Evolutionary conservation across 1,140 invertebrate species (phyloP).

Genomic region (Belonocnema kinseyi): DNA sequence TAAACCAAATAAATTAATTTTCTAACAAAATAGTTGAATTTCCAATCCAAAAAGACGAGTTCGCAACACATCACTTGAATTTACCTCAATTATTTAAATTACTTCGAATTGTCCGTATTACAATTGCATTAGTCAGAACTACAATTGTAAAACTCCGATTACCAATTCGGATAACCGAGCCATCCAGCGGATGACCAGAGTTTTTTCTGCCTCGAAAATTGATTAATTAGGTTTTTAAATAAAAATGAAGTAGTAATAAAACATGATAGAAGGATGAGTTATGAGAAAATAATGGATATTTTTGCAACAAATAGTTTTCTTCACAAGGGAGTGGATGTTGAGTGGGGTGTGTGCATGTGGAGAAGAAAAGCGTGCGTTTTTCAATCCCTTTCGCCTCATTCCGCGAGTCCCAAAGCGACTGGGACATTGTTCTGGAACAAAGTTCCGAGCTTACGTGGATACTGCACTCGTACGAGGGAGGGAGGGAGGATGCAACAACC

Average conservation of each 20-base stretch:
- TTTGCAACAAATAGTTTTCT: background rate
- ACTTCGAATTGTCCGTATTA: too few relatives aligned
- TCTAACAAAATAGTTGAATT: too few relatives aligned
- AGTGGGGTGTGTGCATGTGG: background rate
- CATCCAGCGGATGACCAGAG: too few relatives aligned
- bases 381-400: constrained; percentile 5
- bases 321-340: background rate
- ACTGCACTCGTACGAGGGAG: background rate
- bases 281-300: background rate
- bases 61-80: too few relatives aligned
- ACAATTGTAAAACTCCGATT: too few relatives aligned
- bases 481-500: background rate
- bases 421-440: constrained; percentile 2
- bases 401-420: constrained; percentile 1
- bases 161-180: too few relatives aligned
- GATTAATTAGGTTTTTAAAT: too few relatives aligned
- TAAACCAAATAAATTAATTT: too few relatives aligned
- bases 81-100: too few relatives aligned
- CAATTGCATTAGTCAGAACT: too few relatives aligned
- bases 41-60: too few relatives aligned
- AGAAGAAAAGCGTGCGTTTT: background rate
- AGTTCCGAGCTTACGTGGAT: constrained; percentile 16
- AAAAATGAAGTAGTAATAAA: too few relatives aligned
- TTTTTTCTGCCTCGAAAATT: background rate
- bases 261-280: background rate